These are phyloP conservation scores for Zosterops lateralis DNA, from an alignment of 2,113 vertebrate genomes.

Conservation along the genomic window DNA sequence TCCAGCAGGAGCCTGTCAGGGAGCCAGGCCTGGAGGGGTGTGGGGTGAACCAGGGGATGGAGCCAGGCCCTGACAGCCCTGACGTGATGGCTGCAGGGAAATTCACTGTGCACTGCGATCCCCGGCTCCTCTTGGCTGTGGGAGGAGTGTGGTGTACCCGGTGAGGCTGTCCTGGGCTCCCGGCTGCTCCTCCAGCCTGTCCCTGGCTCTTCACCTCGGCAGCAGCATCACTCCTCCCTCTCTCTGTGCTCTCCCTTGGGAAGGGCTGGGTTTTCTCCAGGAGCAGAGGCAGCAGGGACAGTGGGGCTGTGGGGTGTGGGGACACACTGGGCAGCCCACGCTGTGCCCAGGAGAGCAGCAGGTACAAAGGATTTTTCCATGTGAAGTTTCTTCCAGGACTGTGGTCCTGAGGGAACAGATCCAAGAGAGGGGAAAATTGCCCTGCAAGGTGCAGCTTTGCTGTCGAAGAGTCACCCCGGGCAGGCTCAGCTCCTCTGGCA, in stretches of 20 bases:
- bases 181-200: neutral
- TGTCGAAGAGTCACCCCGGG: neutral
- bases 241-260: neutral
- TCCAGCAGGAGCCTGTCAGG: neutral
- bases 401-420: neutral
- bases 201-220: fast-evolving
- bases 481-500: neutral
- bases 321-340: fast-evolving
- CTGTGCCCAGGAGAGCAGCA: neutral
- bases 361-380: fast-evolving
- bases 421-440: neutral
- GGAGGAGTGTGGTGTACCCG: fast-evolving
- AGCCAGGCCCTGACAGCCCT: neutral
- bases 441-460: neutral
- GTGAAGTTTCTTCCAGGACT: neutral
- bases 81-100: neutral
- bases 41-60: neutral
- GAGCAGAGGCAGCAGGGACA: neutral
- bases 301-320: neutral
- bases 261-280: neutral
- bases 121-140: neutral
- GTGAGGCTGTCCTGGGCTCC: neutral
- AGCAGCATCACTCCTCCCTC: fast-evolving
- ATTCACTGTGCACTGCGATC: fast-evolving
- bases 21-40: neutral